These are phyloP conservation scores for Antheraea assamensis DNA, from an alignment of 2,888 invertebrate species.

Conservation along the genomic window DNA sequence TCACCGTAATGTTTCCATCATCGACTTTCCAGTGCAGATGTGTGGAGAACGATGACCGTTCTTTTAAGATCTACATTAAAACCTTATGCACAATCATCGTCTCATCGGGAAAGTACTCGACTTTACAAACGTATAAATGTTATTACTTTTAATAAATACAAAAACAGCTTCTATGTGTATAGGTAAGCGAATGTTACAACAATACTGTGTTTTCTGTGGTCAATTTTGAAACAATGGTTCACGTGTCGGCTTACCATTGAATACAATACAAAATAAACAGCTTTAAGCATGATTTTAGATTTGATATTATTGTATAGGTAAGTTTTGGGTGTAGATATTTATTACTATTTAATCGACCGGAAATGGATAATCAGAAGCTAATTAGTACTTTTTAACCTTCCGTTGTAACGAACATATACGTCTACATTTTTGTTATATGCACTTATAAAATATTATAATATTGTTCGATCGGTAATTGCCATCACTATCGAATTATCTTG, in stretches of 20 bases:
- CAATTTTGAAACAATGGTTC: neutral
- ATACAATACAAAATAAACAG: neutral
- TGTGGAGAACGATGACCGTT: slow-evolving; percentile 52
- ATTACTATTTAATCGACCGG: neutral
- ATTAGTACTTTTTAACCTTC: no score
- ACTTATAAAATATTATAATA: neutral
- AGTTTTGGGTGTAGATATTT: neutral
- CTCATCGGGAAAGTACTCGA: slow-evolving; percentile 51
- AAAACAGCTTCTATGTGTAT: neutral
- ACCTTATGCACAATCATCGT: slow-evolving; percentile 68
- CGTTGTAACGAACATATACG: no score
- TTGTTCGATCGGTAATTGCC: neutral
- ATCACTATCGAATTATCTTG: neutral
- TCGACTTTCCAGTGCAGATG: slow-evolving; percentile 62
- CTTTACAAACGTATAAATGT: neutral
- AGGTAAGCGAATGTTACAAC: no score
- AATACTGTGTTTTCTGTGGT: neutral
- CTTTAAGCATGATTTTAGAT: neutral
- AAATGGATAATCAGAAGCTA: no score
- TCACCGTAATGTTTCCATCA: slow-evolving; percentile 32
- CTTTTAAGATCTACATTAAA: slow-evolving; percentile 47
- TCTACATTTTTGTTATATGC: no score
- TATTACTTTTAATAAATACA: neutral
- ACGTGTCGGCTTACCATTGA: neutral
- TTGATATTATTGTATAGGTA: neutral